Evolutionary conservation across 2,113 vertebrate species (phyloP), one percentile per base, ranked within the genome.

Genomic region (Anas platyrhynchos): DNA sequence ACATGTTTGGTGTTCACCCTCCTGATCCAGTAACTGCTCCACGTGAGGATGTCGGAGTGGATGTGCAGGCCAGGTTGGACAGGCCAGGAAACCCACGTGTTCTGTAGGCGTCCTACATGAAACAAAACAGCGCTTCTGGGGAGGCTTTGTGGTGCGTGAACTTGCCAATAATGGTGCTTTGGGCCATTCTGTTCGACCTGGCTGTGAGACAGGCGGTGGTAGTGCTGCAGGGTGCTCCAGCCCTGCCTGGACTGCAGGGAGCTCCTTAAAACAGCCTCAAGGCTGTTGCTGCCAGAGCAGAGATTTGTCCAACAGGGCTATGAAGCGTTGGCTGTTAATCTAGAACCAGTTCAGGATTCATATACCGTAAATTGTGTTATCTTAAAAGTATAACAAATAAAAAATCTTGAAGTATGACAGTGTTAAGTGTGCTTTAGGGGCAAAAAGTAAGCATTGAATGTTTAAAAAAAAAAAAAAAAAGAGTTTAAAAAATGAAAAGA

Each of bases 151-250:
- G 38, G 23, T 55, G 13, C n/a, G 16, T 27, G 36, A 27, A 10
- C 1, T 1, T 27, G 7, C 26, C 13, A 9, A 11, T 23, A 9
- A 11, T 23, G 17, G 8, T 75, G 31, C 31, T 75, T 26, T 63
- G n/a, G 25, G 23, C 23, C 7, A 2, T 0, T 1, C 41, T 73
- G 32, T 20, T 13, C 44, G 17, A 31, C 11, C 41, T 13, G 21
- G 20, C 27, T 3, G 20, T 21, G n/a, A 25, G 6, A 71, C 16
- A 66, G 23, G 31, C 9, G 9, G 2, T 41, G 29, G 56, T 44
- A 13, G 26, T 71, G 20, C 7, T 91, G 52, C 46, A 48, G 20
- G 46, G 10, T 48, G 20, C 46, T 48, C 46, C 46, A 48, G 46
- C 46, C 46, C 46, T 48, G 46, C 20, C 46, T 48, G 25, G 56